These are phyloP conservation scores for Bovichtus diacanthus DNA, from an alignment of 2,797 vertebrate genomes.

Conservation along the genomic window DNA sequence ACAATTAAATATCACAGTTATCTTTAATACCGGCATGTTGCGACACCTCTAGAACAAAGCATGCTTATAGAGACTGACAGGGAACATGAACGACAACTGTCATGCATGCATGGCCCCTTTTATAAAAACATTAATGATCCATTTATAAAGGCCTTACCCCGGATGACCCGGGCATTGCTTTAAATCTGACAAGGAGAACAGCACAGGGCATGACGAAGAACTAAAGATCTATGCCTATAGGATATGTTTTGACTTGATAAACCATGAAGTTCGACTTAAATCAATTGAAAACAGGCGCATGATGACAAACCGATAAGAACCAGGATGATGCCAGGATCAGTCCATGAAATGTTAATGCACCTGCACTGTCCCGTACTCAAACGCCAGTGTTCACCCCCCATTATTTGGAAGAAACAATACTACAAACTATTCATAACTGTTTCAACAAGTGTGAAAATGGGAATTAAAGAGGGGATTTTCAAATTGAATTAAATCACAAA, in stretches of 20 bases:
- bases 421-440: background rate
- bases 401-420: background rate
- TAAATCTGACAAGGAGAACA: slow-evolving; percentile 21
- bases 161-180: slow-evolving; percentile 18
- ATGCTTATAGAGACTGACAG: background rate
- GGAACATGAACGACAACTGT: background rate
- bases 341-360: background rate
- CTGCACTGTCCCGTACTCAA: background rate
- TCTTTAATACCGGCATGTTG: too few species aligned
- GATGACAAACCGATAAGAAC: background rate
- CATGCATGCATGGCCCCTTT: background rate
- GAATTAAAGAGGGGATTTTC: background rate
- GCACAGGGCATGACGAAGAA: slow-evolving; percentile 24
- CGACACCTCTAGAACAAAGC: background rate
- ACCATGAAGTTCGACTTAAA: background rate
- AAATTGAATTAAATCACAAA: background rate
- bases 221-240: slow-evolving; percentile 67
- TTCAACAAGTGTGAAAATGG: background rate
- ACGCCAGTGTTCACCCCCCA: background rate
- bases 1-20: too few species aligned
- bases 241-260: slow-evolving; percentile 38
- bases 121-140: slow-evolving; percentile 12
- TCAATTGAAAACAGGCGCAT: background rate
- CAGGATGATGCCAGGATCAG: background rate
- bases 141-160: slow-evolving; percentile 27